These are phyloP conservation scores for Acrossocheilus wenchowensis DNA, from an alignment of 2,797 vertebrate species.

Conservation along the genomic window DNA sequence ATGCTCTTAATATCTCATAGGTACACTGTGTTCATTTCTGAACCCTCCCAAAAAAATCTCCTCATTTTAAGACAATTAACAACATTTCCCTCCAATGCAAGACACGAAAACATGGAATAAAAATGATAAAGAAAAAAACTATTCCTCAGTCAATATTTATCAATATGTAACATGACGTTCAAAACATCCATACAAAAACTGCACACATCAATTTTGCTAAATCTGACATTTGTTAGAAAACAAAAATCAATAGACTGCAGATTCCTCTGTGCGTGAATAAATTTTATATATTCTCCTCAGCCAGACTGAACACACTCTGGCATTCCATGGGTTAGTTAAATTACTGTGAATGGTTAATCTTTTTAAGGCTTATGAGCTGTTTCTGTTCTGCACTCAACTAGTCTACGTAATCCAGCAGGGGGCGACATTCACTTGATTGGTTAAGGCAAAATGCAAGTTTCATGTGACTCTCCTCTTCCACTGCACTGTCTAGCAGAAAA, in stretches of 20 bases:
- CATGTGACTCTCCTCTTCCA: slow-evolving; percentile 52
- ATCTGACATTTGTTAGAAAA: slow-evolving; percentile 22
- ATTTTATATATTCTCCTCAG: neutral
- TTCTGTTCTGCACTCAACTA: slow-evolving; percentile 45
- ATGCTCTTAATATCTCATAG: slow-evolving; percentile 64
- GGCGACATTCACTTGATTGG: slow-evolving; percentile 49
- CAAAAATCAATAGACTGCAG: neutral
- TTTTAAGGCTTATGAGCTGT: slow-evolving; percentile 59
- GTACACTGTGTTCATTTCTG: slow-evolving; percentile 55
- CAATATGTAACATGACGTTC: slow-evolving; percentile 46
- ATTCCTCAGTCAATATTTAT: slow-evolving; percentile 46
- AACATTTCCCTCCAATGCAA: slow-evolving; percentile 44
- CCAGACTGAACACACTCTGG: slow-evolving; percentile 8
- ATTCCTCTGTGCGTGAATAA: slow-evolving; percentile 14
- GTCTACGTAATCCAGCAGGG: slow-evolving; percentile 55
- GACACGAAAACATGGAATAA: slow-evolving; percentile 32
- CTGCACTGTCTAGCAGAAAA: slow-evolving; percentile 23
- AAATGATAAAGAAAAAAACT: slow-evolving; percentile 7
- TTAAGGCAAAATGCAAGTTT: slow-evolving; percentile 64
- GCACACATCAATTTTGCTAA: slow-evolving; percentile 27
- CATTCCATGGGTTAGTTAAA: slow-evolving; percentile 27
- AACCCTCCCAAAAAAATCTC: slow-evolving; percentile 26
- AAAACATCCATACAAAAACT: slow-evolving; percentile 52
- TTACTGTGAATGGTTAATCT: slow-evolving; percentile 39
- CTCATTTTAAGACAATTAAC: slow-evolving; percentile 38